Conservation (phyloP, 2,888 invertebrate genomes). For the Calameuta pallipes region DNA sequence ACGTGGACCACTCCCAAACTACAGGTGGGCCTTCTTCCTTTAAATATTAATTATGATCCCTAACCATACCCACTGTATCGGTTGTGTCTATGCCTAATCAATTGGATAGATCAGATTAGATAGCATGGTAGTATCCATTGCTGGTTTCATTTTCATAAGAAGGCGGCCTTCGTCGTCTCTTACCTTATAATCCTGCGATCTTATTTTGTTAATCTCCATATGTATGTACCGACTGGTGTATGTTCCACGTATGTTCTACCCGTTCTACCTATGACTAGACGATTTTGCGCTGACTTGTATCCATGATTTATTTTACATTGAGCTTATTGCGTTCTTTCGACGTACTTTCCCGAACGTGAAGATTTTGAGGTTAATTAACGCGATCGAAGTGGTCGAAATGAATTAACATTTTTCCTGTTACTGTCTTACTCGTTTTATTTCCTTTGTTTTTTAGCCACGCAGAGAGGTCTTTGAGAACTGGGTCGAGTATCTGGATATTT, state of each 20-base stretch:
- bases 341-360: neutral
- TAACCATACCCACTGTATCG: neutral
- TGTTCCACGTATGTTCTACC: neutral
- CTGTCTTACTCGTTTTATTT: neutral
- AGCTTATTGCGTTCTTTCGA: neutral
- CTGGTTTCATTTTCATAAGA: neutral
- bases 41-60: neutral
- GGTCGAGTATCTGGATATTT: neutral
- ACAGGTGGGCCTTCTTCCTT: neutral
- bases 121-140: neutral
- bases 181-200: neutral
- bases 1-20: neutral
- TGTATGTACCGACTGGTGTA: neutral
- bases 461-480: neutral
- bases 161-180: neutral
- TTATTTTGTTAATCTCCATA: neutral
- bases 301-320: neutral
- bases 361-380: neutral
- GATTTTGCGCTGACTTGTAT: neutral
- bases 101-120: neutral
- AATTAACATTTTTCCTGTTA: neutral
- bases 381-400: neutral
- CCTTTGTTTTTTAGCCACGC: neutral
- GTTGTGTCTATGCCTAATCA: neutral
- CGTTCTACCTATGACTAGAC: neutral